Conservation (phyloP, 2,888 invertebrate genomes). For the Nebria salina region DNA sequence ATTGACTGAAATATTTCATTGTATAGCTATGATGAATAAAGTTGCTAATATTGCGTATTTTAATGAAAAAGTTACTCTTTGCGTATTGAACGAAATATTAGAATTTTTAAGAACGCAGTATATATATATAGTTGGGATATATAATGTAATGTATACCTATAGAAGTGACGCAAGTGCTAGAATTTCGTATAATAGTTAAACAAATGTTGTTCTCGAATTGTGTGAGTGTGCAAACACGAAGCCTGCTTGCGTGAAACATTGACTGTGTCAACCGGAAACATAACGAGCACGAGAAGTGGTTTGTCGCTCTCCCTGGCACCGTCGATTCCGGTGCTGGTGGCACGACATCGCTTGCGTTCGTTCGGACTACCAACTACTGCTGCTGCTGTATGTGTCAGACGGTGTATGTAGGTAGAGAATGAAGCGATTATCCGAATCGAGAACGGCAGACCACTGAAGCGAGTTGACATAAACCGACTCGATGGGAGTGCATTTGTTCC, state of each 20-base stretch:
- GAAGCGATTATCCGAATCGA: conserved; percentile 17
- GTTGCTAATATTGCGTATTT: neutral
- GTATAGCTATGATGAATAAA: neutral
- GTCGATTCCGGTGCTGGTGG: neutral
- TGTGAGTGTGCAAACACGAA: neutral
- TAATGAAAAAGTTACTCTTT: too few species aligned
- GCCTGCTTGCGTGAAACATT: neutral
- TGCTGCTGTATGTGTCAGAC: conserved; percentile 12
- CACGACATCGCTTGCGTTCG: neutral
- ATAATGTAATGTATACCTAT: neutral
- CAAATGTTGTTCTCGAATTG: neutral
- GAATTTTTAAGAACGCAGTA: too few species aligned
- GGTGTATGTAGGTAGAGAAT: neutral
- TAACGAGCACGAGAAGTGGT: conserved; percentile 9
- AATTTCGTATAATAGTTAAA: neutral
- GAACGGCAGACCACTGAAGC: conserved; percentile 23
- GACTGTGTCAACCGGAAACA: conserved; percentile 16
- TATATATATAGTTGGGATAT: too few species aligned
- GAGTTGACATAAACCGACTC: conserved; percentile 41
- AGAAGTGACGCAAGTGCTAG: neutral
- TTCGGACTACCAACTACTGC: neutral
- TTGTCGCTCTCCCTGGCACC: neutral
- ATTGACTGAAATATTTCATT: neutral
- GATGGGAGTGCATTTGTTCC: conserved; percentile 16
- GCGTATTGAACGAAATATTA: too few species aligned